Conservation (phyloP, 1,140 invertebrate genomes). For the Trichogramma pretiosum region DNA sequence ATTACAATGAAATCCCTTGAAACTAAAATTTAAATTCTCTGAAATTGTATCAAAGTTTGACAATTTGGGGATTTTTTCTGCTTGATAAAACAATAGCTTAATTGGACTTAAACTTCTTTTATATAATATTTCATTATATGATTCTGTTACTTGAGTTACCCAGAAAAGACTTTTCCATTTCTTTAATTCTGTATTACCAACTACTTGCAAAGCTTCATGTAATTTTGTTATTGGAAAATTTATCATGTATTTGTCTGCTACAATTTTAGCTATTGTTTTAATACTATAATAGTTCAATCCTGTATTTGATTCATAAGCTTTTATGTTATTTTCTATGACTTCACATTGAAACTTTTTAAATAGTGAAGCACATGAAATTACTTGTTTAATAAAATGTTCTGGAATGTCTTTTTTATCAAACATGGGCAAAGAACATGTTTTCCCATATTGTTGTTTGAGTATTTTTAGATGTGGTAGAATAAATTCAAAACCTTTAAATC, state of each 20-base stretch:
- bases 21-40: too few relatives aligned
- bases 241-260: constrained; percentile 27
- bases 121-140: constrained; percentile 32
- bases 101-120: background rate
- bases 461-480: constrained; percentile 40
- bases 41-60: too few relatives aligned
- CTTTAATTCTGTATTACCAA: constrained; percentile 23
- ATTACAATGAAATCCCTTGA: too few relatives aligned
- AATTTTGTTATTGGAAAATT: constrained; percentile 25
- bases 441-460: constrained; percentile 47
- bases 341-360: constrained; percentile 58
- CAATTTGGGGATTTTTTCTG: too few relatives aligned
- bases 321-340: constrained; percentile 57
- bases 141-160: constrained; percentile 19
- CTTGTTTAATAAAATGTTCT: constrained; percentile 56
- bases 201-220: constrained; percentile 20
- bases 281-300: background rate
- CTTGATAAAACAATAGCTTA: too few relatives aligned
- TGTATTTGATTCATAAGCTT: constrained; percentile 36
- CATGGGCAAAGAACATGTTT: constrained; percentile 38
- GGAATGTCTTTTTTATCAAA: constrained; percentile 57
- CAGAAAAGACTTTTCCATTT: constrained; percentile 1
- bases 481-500: constrained; percentile 48
- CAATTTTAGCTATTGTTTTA: constrained; percentile 22
- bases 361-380: constrained; percentile 53